Percentiles rank a stretch among this genome's conserved stretches.
Evolutionary conservation across 2,888 invertebrate genomes (phyloP).

Genomic region (Drosophila paranaensis): DNA sequence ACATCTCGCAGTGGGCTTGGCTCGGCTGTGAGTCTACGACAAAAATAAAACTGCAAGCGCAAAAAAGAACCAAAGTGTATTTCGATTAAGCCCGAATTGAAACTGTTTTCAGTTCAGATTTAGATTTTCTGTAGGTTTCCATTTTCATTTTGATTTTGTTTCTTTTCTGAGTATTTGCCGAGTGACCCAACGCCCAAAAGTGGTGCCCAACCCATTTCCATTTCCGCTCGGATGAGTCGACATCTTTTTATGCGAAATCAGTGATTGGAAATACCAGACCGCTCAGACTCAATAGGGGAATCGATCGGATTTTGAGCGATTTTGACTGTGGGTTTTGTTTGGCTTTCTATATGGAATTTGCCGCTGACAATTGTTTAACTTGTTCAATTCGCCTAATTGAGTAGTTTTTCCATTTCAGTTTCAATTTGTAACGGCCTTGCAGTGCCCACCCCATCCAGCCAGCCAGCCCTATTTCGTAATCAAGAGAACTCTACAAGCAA

Average conservation of each 20-base stretch:
- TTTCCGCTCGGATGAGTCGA: conserved; percentile 69
- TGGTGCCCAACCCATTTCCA: conserved; percentile 64
- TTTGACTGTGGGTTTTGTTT: conserved; percentile 56
- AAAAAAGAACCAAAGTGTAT: conserved; percentile 15
- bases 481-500: conserved; percentile 50
- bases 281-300: conserved; percentile 2
- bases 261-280: conserved; percentile 71
- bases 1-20: conserved; percentile 57
- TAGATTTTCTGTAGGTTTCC: background rate
- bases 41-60: conserved; percentile 26
- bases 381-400: conserved; percentile 67
- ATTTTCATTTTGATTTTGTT: conserved; percentile 1
- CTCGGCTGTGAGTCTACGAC: conserved; percentile 1
- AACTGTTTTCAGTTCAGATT: conserved; percentile 27
- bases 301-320: conserved; percentile 68
- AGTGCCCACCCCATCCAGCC: background rate
- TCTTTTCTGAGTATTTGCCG: conserved; percentile 5
- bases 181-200: conserved; percentile 39
- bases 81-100: conserved; percentile 18
- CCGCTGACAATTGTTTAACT: conserved; percentile 60
- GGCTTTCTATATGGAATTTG: conserved; percentile 58
- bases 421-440: conserved; percentile 46
- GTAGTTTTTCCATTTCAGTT: conserved; percentile 61
- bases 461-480: conserved; percentile 50
- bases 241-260: conserved; percentile 66